phyloP scores from a whole-genome alignment of 2,888 invertebrate species.

The Mythimna lalbum region DNA sequence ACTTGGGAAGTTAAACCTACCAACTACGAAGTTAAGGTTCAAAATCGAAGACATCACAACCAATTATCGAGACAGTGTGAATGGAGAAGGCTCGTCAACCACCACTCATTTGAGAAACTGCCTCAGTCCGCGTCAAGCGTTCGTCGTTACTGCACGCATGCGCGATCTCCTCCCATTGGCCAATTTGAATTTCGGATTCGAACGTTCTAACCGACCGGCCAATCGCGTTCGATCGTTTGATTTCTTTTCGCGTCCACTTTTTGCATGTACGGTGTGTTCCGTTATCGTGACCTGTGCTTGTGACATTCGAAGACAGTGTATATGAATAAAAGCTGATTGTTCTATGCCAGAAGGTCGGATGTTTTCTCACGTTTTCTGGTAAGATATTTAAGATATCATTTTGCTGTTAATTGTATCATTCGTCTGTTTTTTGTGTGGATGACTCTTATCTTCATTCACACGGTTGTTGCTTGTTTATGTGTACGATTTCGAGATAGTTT shows the following conservation, averaged over 20 bases:
- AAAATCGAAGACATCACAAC: slow-evolving; percentile 54
- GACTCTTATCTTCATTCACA: slow-evolving; percentile 62
- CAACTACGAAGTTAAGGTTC: slow-evolving; percentile 10
- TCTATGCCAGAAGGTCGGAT: slow-evolving; percentile 81
- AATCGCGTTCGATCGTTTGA: slow-evolving; percentile 85
- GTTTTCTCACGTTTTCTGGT: slow-evolving; percentile 83
- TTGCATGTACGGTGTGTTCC: slow-evolving; percentile 81
- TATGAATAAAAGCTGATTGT: slow-evolving; percentile 69
- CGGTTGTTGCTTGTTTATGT: slow-evolving; percentile 57
- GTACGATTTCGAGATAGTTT: slow-evolving; percentile 47
- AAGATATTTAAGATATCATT: slow-evolving; percentile 76
- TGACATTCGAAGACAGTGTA: slow-evolving; percentile 80
- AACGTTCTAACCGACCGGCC: slow-evolving; percentile 79
- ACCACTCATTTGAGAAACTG: slow-evolving; percentile 85
- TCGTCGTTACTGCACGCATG: slow-evolving; percentile 80
- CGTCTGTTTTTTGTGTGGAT: slow-evolving; percentile 67
- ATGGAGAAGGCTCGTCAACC: slow-evolving; percentile 84
- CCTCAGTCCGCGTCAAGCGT: slow-evolving; percentile 84
- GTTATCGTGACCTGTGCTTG: slow-evolving; percentile 82
- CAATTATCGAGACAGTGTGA: slow-evolving; percentile 80
- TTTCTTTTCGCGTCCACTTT: slow-evolving; percentile 84
- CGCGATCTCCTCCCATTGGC: slow-evolving; percentile 74
- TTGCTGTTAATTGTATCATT: slow-evolving; percentile 73
- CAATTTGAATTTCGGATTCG: slow-evolving; percentile 82
- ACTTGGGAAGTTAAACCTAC: slow-evolving; percentile 49